phyloP scores from a whole-genome alignment of 2,888 invertebrate species.

The Meta bourneti region DNA sequence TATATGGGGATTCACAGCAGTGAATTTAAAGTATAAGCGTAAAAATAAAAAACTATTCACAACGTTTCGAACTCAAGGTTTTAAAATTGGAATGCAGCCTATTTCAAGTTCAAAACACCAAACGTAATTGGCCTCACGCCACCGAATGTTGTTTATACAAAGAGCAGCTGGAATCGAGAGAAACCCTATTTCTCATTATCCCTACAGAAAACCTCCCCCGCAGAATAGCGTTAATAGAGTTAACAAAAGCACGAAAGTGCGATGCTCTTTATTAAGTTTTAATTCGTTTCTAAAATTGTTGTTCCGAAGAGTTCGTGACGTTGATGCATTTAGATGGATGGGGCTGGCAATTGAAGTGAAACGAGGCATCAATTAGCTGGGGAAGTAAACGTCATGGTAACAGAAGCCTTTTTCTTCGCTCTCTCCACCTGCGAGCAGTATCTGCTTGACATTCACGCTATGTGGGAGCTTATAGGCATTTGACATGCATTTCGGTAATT shows the following conservation, averaged over 20 bases:
- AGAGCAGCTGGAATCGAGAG: too few species aligned
- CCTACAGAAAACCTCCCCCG: too few species aligned
- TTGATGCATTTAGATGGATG: constrained; percentile 51
- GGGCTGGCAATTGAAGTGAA: background rate
- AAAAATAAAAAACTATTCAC: too few species aligned
- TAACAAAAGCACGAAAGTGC: background rate
- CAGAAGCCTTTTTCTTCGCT: constrained; percentile 7
- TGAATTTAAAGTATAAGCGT: too few species aligned
- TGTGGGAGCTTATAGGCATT: background rate
- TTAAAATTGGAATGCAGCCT: too few species aligned
- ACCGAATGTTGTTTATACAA: too few species aligned
- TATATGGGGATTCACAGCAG: too few species aligned
- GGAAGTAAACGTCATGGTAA: background rate
- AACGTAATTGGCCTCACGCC: too few species aligned
- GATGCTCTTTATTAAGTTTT: constrained; percentile 43
- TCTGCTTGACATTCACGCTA: background rate
- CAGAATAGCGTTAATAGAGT: background rate
- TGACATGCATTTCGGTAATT: background rate
- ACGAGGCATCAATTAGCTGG: constrained; percentile 1
- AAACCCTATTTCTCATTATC: too few species aligned
- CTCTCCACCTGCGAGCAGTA: background rate
- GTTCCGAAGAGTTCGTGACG: constrained; percentile 10
- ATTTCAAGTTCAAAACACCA: too few species aligned
- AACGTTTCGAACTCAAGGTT: too few species aligned
- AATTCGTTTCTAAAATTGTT: constrained; percentile 38